These are phyloP conservation scores for Drosophila helvetica DNA, from an alignment of 2,888 invertebrate genomes.

Conservation along the genomic window DNA sequence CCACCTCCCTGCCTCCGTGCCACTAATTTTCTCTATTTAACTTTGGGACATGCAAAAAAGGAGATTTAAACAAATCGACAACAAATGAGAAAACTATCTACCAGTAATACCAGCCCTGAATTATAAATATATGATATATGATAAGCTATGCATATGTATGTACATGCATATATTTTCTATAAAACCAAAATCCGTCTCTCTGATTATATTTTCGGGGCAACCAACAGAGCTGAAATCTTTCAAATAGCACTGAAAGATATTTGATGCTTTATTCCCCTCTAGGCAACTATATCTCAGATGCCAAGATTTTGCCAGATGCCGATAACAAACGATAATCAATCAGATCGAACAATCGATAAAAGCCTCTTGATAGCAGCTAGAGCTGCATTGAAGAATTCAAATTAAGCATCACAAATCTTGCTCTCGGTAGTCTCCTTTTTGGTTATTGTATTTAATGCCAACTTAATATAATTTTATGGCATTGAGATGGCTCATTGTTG, in stretches of 20 bases:
- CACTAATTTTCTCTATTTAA: slow-evolving; percentile 25
- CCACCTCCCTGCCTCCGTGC: background rate
- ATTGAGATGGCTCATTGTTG: slow-evolving; percentile 63
- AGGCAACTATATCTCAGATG: too few species aligned
- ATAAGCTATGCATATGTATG: too few species aligned
- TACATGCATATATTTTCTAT: too few species aligned
- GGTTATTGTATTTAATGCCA: slow-evolving; percentile 50
- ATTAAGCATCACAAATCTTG: background rate
- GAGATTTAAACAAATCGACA: slow-evolving; percentile 28
- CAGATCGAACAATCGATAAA: background rate
- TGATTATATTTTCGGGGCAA: too few species aligned
- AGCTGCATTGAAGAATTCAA: background rate
- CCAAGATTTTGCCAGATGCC: too few species aligned
- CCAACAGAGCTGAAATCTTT: too few species aligned
- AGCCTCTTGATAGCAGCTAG: too few species aligned
- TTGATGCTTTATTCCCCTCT: too few species aligned
- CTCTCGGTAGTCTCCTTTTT: background rate
- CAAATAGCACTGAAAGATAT: too few species aligned
- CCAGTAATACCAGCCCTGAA: too few species aligned
- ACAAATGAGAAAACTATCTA: background rate
- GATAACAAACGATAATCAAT: background rate
- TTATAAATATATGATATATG: too few species aligned
- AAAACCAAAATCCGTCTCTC: too few species aligned
- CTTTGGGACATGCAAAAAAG: slow-evolving; percentile 42
- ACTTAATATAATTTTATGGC: slow-evolving; percentile 70